Base-by-base conservation (phyloP, 2,797 vertebrate genomes). In the Agapornis canus region DNA sequence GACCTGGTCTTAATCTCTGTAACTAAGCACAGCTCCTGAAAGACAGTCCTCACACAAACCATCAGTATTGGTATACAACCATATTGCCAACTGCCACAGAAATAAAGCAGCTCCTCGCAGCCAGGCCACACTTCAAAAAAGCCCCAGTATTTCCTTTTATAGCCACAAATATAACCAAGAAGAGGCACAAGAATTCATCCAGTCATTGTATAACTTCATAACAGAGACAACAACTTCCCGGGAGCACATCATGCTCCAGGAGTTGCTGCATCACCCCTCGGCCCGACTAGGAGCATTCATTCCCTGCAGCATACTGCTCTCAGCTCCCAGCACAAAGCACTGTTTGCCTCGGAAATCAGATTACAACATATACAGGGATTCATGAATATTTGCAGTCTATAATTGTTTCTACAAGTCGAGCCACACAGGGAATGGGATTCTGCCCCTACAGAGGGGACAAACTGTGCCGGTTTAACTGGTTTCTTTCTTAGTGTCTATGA, bases 321-420 rank as follows among this genome's bases (percentile, higher is more conserved):
- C 13, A 2, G 59, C 49, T 75, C 45, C 11, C 45, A 77, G 73
- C 77, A 89, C 63, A 83, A 91, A 84, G 32, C 51, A 60, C 51
- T 90, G 89, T 95, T 96, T 97, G 95, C 95, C 97, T 97, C 94
- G 92, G 81, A 96, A 97, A 96, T 52, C 95, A 87, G 95, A 96
- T 94, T 97, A 95, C 92, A 95, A 95, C 76, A 49, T 89, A 92
- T 56, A 92, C 60, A 70, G 80, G 68, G 73, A 96, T 96, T 97
- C 82, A 97, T 97, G 97, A 97, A 97, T 97, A 96, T 96, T 94
- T 97, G 96, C 94, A 89, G 95, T 86, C 96, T 96, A 93, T 94
- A 97, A 97, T 92, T 96, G 93, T 97, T 97, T 96, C 94, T 95
- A 85, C 92, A 96, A 97, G 52, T 78, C 65, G 82, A 71, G 54